Conservation (phyloP, 2,113 vertebrate species). For the Pungitius pungitius region DNA sequence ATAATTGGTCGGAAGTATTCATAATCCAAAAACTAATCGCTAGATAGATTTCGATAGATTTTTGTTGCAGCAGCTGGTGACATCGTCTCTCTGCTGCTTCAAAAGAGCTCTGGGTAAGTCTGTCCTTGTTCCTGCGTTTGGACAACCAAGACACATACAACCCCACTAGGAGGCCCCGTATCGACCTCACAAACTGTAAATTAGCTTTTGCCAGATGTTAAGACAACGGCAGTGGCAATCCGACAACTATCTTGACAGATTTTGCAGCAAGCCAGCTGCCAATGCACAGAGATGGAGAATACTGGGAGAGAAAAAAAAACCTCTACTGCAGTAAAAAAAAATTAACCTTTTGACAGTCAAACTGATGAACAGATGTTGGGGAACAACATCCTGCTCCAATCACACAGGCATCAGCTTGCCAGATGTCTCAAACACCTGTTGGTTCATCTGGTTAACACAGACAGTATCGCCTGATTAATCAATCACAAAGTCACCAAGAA, state of each 20-base stretch:
- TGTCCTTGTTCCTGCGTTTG: no score
- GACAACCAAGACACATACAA: conserved; percentile 13
- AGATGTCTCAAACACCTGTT: conserved; percentile 40
- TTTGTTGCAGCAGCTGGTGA: no score
- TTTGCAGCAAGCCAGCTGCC: conserved; percentile 48
- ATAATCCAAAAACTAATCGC: conserved; percentile 5
- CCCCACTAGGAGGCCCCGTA: conserved; percentile 8
- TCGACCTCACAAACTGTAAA: conserved; percentile 36
- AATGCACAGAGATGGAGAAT: conserved; percentile 13
- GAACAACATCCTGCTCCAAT: conserved; percentile 25
- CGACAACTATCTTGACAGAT: conserved; percentile 33
- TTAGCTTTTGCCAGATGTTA: conserved; percentile 54
- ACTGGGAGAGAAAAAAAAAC: conserved; percentile 23
- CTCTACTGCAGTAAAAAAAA: conserved; percentile 54
- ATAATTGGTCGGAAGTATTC: conserved; percentile 9
- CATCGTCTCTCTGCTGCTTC: neutral
- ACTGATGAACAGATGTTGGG: conserved; percentile 64
- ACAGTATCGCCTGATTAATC: conserved; percentile 22
- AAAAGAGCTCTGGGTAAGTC: conserved; percentile 8
- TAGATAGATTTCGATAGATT: conserved; percentile 2
- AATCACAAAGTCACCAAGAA: conserved; percentile 3
- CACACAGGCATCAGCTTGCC: conserved; percentile 27
- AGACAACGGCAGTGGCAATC: conserved; percentile 31
- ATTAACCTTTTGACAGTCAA: conserved; percentile 25
- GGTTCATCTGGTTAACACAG: conserved; percentile 29